Evolutionary conservation across 2,888 invertebrate species (phyloP).

Genomic region (Acleris emargana): DNA sequence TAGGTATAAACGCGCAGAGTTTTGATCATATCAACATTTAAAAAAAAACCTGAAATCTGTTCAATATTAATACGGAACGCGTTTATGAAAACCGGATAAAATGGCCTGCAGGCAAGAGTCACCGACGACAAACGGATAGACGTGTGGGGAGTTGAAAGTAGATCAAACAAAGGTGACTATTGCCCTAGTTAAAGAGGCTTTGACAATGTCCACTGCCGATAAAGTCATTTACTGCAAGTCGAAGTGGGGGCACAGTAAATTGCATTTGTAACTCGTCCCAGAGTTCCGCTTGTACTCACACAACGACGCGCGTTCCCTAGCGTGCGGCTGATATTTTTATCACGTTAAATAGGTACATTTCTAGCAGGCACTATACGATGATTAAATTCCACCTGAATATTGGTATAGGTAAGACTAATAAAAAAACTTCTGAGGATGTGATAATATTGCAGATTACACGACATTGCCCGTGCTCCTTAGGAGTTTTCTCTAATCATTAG

Average conservation of each 20-base stretch:
- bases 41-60: no score
- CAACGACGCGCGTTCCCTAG: constrained; percentile 9
- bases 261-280: constrained; percentile 68
- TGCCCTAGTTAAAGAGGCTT: constrained; percentile 30
- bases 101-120: neutral
- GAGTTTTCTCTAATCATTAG: no score
- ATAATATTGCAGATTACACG: neutral
- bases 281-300: constrained; percentile 45
- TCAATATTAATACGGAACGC: no score
- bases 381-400: neutral
- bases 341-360: constrained; percentile 5
- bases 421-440: neutral
- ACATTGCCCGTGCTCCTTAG: no score
- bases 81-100: no score
- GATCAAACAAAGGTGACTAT: constrained; percentile 25
- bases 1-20: no score
- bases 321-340: constrained; percentile 19
- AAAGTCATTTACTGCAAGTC: constrained; percentile 71
- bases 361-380: neutral
- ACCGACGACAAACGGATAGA: neutral
- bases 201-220: constrained; percentile 53
- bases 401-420: neutral
- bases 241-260: constrained; percentile 67
- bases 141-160: constrained; percentile 8
- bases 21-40: neutral